A percentile compares a stretch with the other conserved stretches of the same genome.
Evolutionary conservation across 2,113 vertebrate species (phyloP).

Genomic region (Atractosteus spatula): DNA sequence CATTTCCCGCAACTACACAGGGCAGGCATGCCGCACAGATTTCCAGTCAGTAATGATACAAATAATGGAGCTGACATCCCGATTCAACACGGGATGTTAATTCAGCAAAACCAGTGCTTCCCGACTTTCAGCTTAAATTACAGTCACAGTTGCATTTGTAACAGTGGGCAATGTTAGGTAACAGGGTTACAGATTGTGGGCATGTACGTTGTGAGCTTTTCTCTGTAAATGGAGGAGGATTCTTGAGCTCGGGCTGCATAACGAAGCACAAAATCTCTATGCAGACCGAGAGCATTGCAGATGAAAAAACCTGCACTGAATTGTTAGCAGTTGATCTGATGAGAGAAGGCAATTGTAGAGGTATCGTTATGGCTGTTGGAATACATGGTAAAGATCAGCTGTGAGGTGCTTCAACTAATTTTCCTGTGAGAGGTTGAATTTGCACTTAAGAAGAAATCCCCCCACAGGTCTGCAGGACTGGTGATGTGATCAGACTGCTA

Average conservation of each 20-base stretch:
- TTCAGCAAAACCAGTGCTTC: no score
- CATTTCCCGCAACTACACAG: background rate
- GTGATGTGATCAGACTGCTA: background rate
- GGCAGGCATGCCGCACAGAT: background rate
- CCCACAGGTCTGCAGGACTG: constrained; percentile 7
- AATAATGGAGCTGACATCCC: background rate
- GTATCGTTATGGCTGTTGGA: background rate
- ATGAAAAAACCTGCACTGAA: no score
- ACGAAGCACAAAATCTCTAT: no score
- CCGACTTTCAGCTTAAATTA: no score
- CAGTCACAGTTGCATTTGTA: no score
- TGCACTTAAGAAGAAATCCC: background rate
- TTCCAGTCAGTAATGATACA: background rate
- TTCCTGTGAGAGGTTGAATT: constrained; percentile 7
- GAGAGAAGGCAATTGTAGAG: background rate
- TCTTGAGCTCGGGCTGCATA: no score
- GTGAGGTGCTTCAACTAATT: background rate
- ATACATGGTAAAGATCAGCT: background rate
- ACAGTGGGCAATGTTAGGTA: no score
- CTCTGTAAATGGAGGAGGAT: no score
- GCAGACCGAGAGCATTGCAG: no score
- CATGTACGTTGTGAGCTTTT: no score
- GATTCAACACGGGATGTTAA: background rate
- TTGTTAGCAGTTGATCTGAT: no score
- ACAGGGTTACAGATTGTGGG: no score